Base-by-base conservation (phyloP, 2,888 invertebrate genomes). In the Cerceris rybyensis region DNA sequence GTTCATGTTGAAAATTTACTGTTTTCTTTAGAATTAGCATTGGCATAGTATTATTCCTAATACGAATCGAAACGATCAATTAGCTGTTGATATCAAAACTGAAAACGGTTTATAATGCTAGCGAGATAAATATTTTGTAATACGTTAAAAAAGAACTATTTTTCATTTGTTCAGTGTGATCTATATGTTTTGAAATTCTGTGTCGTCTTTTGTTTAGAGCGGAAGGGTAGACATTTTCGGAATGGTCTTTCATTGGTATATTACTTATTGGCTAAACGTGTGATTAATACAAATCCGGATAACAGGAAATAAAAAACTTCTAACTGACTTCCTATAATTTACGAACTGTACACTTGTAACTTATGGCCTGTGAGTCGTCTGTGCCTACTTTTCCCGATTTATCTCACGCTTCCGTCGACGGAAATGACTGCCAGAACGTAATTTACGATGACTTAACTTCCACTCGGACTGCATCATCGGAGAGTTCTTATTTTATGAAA, bases 391-490 rank as follows among this genome's bases (percentile, higher is more conserved):
- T 28, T 74, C 74, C 43, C 74, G 64, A 64, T 69, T 58, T 64
- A 74, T 64, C 70, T 54, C 64, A 39, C 64, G 41, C 59, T 52
- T 64, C 70, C 58, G 41, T 6, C 59, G 49, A 43, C 64, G 67
- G 76, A 76, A 76, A 72, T 72, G 52, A 76, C 64, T 39, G 72
- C 63, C 64, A 54, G 58, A 59, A 54, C 17, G 72, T 58, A 69
- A 77, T 69, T 73, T 77, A 73, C 50, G 69, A 60, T 64, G 54
- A 64, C 57, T 69, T 52, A 66, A 77, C 66, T 39, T 73, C 73
- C 69, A 57, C 54, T 49, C 49, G 72, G 46, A 64, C n/a, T 64
- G 69, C 69, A 63, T 69, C 68, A 63, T 49, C 69, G 28, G 59
- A 65, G 75, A 17, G 54, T 65, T 54, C 13, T 46, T 55, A 58